Evolutionary conservation across 2,888 invertebrate genomes (phyloP).

Genomic region (Aphidoletes aphidimyza): DNA sequence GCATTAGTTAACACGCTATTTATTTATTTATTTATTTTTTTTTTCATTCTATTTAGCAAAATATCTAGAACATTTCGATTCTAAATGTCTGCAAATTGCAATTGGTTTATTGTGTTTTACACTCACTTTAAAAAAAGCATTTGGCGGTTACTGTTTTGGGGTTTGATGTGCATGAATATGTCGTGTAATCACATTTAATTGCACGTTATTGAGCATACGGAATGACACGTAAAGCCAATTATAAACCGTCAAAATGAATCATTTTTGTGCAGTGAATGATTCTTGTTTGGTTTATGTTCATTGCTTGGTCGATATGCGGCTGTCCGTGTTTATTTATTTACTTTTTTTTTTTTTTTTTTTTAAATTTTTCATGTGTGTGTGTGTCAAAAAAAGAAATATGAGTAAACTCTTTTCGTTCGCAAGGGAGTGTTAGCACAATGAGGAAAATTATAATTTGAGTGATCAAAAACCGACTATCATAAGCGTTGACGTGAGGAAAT

Average conservation of each 20-base stretch:
- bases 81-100: too few species aligned
- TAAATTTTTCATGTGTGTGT: too few species aligned
- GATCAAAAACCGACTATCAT: constrained; percentile 7
- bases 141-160: neutral
- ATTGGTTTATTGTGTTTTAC: neutral
- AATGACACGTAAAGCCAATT: constrained; percentile 39
- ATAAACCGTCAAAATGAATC: constrained; percentile 40
- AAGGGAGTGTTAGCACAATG: neutral
- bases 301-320: neutral
- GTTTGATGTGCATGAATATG: constrained; percentile 24
- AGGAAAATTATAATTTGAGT: constrained; percentile 9
- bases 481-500: constrained; percentile 27
- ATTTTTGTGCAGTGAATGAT: constrained; percentile 4
- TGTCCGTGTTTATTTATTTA: neutral
- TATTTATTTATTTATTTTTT: too few species aligned
- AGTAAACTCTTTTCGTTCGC: too few species aligned
- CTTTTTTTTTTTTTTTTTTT: too few species aligned
- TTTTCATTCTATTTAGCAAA: too few species aligned
- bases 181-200: constrained; percentile 38
- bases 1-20: too few species aligned
- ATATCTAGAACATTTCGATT: too few species aligned
- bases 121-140: too few species aligned
- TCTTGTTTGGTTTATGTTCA: neutral
- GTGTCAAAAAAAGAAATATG: too few species aligned
- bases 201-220: constrained; percentile 29